A percentile compares a stretch with the other conserved stretches of the same genome.
Conservation (phyloP, 1,140 invertebrate species). For the Streblospio benedicti region DNA sequence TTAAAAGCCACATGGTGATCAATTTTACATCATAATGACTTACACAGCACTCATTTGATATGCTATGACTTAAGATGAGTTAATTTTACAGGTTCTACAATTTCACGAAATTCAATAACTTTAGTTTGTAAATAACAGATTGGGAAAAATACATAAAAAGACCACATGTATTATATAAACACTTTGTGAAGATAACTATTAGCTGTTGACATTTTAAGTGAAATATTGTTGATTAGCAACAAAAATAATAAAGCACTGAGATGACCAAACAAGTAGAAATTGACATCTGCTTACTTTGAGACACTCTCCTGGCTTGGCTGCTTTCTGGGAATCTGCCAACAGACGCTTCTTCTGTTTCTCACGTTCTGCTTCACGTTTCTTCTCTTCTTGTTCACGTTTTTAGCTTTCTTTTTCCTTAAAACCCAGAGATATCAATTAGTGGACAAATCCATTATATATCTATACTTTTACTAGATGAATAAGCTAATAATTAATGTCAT, state of each 20-base stretch:
- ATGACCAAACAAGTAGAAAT: neutral
- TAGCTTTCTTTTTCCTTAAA: too few relatives aligned
- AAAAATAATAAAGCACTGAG: too few relatives aligned
- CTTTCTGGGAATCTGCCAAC: neutral
- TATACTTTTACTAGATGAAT: too few relatives aligned
- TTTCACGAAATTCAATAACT: neutral
- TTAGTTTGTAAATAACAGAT: neutral
- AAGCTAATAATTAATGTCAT: too few relatives aligned
- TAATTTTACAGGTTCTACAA: too few relatives aligned
- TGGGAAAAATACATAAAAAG: neutral
- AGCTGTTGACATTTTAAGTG: neutral
- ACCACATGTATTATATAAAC: neutral
- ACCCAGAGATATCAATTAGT: too few relatives aligned
- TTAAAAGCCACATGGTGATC: too few relatives aligned
- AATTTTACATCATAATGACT: too few relatives aligned
- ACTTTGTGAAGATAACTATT: neutral
- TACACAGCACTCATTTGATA: too few relatives aligned
- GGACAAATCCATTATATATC: too few relatives aligned
- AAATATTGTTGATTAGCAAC: too few relatives aligned
- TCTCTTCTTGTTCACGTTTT: neutral
- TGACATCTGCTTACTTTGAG: constrained; percentile 5
- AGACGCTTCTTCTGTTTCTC: constrained; percentile 8
- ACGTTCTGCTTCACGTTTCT: neutral
- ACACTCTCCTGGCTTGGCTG: constrained; percentile 8
- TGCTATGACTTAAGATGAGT: too few relatives aligned